Evolutionary conservation across 2,888 invertebrate genomes (phyloP), one percentile per base, ranked within the genome.

Genomic region (Habroteleia sp.): DNA sequence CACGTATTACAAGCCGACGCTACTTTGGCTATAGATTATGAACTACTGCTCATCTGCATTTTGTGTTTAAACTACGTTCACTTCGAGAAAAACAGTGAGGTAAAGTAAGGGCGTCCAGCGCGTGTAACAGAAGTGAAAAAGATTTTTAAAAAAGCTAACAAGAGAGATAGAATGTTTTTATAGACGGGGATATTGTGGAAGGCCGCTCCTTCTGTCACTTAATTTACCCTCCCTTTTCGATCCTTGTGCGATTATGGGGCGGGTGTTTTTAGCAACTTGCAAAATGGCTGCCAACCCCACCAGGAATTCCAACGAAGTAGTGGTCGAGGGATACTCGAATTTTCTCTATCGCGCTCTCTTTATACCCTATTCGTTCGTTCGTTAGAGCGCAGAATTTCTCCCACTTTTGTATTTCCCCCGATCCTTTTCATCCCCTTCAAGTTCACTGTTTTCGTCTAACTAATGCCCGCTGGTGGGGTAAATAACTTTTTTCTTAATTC

Each of bases 251-350:
- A 83, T 85, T 87, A 78, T 76, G 85, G 85, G 87, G 87, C 84
- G 87, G 85, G 84, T 87, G 87, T 88, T 88, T 88, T 88, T 88
- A 87, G 83, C 84, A 80, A 82, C 84, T 86, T 80, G 81, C 88
- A 88, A 88, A 88, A 88, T 88, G 88, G 88, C 88, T 84, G 88
- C 86, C 87, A 76, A 80, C 84, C 84, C 85, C 84, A 83, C 85
- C 82, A 73, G 77, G 35, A 50, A 58, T 68, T 66, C 73, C 78
- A 77, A 79, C 79, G 78, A 74, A 66, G 82, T 77, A 79, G 76
- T 79, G 79, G 80, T 80, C 78, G 80, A 79, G 81, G 79, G 80
- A 83, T 83, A 80, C 82, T 83, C 85, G 84, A 87, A 88, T 87
- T 88, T 88, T 87, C 87, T 87, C 86, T 83, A 77, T 84, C 85